Base-by-base conservation (phyloP, 2,888 invertebrate genomes). In the Acronicta psi region DNA sequence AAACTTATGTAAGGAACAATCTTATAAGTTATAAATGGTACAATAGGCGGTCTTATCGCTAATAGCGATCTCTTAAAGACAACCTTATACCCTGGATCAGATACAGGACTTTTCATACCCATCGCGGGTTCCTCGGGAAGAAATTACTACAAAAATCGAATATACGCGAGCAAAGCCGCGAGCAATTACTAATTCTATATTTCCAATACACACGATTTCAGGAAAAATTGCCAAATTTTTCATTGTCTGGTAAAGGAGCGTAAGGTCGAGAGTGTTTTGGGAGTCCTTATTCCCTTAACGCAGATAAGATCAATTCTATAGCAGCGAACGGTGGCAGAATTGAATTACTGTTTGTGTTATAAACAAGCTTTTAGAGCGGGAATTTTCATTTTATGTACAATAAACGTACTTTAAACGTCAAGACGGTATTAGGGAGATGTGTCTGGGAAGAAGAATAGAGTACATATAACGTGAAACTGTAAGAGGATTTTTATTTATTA, bases 181-280 rank as follows among this genome's bases (percentile, higher is more conserved):
- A n/a, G n/a, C n/a, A n/a, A n/a, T n/a, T n/a, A n/a, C n/a, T n/a
- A n/a, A n/a, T n/a, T 29, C 37, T 52, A 14, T 34, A 34, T 36
- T 14, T 31, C 20, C 16, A 20, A 29, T 42, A 38, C 43, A 36
- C 20, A 38, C 53, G 64, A 49, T 62, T 47, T 16, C 51, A 45
- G 25, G 41, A 20, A 49, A 54, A 60, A 45, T 54, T 45, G 43
- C 43, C 41, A 66, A 62, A 64, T 65, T 60, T n/a, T 64, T 62
- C 52, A 69, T 69, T 68, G 61, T 56, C 57, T 40, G 56, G 38
- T 55, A 43, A 55, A 59, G 43, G 29, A n/a, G 37, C 31, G n/a
- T 46, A 56, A 55, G 58, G 62, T 62, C 46, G 41, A 62, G 41
- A 62, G 50, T 38, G 66, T 31, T 44, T 20, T 31, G 34, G 56